Base-by-base conservation (phyloP, 2,797 vertebrate species). In the Silurus lanzhouensis region DNA sequence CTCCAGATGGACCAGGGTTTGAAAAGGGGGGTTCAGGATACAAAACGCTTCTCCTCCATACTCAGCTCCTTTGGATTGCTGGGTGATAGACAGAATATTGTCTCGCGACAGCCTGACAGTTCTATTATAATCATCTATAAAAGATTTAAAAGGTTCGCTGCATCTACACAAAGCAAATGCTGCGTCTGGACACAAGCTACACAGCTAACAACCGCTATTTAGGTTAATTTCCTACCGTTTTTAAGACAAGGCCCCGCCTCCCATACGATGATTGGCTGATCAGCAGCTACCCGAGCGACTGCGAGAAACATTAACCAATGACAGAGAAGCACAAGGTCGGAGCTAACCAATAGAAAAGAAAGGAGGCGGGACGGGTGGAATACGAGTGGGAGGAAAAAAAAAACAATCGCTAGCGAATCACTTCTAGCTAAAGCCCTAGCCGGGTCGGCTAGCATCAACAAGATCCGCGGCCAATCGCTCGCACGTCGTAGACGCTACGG, bases 131-230 rank as follows among this genome's bases (percentile, higher is more conserved):
- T 48, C 48, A 27, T 27, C 15, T 25, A 48, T 13, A 52, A 52
- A 81, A 66, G 7, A 25, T 84, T 20, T 10, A 9, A 22, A 15
- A 13, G 6, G 6, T 12, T 27, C 57, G 2, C 19, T 4, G 31
- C 46, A 38, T 81, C 60, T 44, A 60, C 25, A 81, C 67, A 81
- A 81, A 81, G 77, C 52, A 72, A 72, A 85, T 10, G 71, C 48
- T 55, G 57, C 67, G 58, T 64, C 46, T 70, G 57, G 12, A 70
- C 17, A 13, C 44, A 25, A 63, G 57, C 77, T 72, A 85, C 27
- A 31, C 0, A 46, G 78, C 70, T 81, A 85, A 13, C 70, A 55
- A 81, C 19, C 61, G 78, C 63, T 81, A 12, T 80, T 66, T 66
- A 25, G 61, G 25, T 19, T 48, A 7, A 20, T 71, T 72, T 61